Percentiles rank a stretch among this genome's conserved stretches.
Evolutionary conservation across 2,797 vertebrate genomes (phyloP).

Genomic region (Dryobates pubescens): DNA sequence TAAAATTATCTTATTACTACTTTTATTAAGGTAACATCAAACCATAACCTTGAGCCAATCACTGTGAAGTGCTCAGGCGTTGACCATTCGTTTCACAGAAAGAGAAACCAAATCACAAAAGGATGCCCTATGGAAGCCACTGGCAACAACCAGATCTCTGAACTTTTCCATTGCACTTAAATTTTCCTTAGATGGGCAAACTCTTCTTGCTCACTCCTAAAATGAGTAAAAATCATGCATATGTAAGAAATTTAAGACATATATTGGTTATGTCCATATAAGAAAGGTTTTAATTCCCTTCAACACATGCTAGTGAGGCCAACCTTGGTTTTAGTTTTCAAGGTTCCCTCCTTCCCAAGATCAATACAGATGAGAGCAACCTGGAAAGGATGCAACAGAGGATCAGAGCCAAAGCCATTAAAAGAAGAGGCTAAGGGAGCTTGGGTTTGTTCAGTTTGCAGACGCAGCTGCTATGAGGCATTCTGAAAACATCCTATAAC

Average conservation of each 20-base stretch:
- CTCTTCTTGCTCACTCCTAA: background rate
- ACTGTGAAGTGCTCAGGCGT: accelerated
- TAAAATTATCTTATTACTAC: background rate
- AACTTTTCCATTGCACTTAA: background rate
- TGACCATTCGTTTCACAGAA: background rate
- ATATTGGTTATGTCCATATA: accelerated
- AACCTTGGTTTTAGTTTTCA: background rate
- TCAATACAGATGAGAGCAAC: background rate
- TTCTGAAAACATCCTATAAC: background rate
- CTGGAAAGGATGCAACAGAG: background rate
- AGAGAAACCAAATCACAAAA: background rate
- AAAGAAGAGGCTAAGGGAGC: background rate
- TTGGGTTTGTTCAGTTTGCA: background rate
- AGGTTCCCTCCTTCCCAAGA: background rate
- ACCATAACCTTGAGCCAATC: background rate
- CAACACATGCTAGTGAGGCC: background rate
- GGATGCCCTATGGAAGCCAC: background rate
- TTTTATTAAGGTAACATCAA: background rate
- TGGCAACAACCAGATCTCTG: background rate
- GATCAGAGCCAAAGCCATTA: background rate
- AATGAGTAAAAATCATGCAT: background rate
- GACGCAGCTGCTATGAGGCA: background rate
- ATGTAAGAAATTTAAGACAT: background rate
- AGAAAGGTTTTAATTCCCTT: background rate
- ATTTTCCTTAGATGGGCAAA: background rate